Percentiles rank a stretch among this genome's conserved stretches.
Conservation (phyloP, 1,140 invertebrate species). For the Heterodera carotae region DNA sequence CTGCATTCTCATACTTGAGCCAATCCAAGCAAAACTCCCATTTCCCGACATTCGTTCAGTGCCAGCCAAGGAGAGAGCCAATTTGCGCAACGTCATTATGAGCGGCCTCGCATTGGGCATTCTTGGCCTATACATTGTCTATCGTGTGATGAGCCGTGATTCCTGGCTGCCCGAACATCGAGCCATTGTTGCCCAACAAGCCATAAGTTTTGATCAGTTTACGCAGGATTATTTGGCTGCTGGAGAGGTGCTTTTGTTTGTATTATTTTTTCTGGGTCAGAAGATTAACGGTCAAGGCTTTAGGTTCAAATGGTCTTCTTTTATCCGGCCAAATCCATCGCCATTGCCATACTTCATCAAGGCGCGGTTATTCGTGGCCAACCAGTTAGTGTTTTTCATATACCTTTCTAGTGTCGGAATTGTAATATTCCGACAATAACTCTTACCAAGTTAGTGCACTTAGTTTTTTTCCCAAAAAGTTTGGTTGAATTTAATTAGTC, state of each 20-base stretch:
- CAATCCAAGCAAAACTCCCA: too few relatives aligned
- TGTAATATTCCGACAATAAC: too few relatives aligned
- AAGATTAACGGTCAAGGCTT: neutral
- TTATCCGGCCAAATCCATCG: neutral
- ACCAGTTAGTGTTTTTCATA: neutral
- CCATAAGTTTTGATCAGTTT: neutral
- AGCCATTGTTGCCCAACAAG: neutral
- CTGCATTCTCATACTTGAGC: too few relatives aligned
- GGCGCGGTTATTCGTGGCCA: neutral
- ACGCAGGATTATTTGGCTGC: neutral
- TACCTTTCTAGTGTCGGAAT: too few relatives aligned
- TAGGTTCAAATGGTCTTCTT: neutral
- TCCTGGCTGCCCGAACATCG: neutral
- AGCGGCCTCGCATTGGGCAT: neutral
- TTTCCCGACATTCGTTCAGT: too few relatives aligned
- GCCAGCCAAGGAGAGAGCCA: too few relatives aligned
- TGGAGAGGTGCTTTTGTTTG: too few relatives aligned
- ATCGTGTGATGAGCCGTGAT: neutral
- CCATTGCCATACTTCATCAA: neutral
- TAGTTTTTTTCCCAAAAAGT: too few relatives aligned
- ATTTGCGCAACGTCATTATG: neutral
- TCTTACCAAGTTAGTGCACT: too few relatives aligned
- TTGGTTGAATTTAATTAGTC: too few relatives aligned
- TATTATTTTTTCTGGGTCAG: too few relatives aligned
- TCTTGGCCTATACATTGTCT: neutral